Evolutionary conservation across 2,888 invertebrate genomes (phyloP), one percentile per base, ranked within the genome.

Genomic region (Drosophila pseudotalamancana): DNA sequence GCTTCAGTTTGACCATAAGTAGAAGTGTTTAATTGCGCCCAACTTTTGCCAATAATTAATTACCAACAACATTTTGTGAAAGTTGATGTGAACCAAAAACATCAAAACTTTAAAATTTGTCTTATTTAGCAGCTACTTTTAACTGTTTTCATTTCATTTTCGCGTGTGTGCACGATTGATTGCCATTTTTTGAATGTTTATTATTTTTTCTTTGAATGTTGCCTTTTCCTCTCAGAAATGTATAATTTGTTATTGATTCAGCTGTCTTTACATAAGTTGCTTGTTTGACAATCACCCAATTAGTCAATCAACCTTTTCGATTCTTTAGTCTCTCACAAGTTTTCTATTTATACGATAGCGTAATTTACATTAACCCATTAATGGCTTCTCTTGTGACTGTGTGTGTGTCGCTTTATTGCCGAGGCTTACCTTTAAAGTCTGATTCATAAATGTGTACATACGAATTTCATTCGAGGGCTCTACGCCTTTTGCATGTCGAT

Each of bases 11-110:
- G 72, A 49, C 77, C 83, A 80, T 66, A 70, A 56, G 64, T 50
- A 62, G 61, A 59, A 54, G 73, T 61, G 61, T 72, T 73, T 66
- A 66, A 67, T 64, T 64, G 72, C 67, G 56, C 63, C 50, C 60
- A 77, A 76, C 56, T 75, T 72, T 69, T 83, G 72, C 64, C 57
- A 69, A 63, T 72, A 80, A 84, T 84, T 76, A 81, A 81, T 84
- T 72, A 60, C 40, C 35, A 60, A 59, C 46, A 67, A 14, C 39
- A 45, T 46, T 84, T 81, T 84, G 81, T 85, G 81, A 81, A 81
- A 81, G 81, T 85, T 79, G 54, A 62, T 85, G 74, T 81, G 68
- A 84, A 69, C 85, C 25, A 76, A 66, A 42, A 32, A 76, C 49
- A 78, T 39, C 40, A 60, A 69, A 63, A 63, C 57, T 59, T 46